Percentiles rank a stretch among this genome's conserved stretches.
Evolutionary conservation across 2,888 invertebrate species (phyloP).

Genomic region (Rhopalosiphum nymphaeae): DNA sequence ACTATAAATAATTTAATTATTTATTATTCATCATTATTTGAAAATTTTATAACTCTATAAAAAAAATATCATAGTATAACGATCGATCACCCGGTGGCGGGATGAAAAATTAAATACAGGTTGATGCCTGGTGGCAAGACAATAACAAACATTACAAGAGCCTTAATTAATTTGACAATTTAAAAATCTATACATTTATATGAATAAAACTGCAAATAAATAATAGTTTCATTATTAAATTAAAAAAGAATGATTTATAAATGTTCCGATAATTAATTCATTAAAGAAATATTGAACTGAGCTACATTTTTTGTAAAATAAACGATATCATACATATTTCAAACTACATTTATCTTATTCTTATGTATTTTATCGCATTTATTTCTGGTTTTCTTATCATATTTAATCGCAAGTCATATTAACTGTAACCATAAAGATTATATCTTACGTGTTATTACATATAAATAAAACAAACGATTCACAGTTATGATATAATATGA

Average conservation of each 20-base stretch:
- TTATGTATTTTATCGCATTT: neutral
- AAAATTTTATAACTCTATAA: no score
- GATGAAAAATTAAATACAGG: no score
- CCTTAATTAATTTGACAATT: neutral
- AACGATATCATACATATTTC: neutral
- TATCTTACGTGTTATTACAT: neutral
- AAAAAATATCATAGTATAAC: no score
- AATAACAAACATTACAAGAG: no score
- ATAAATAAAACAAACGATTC: neutral
- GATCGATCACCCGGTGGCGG: no score
- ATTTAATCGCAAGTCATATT: neutral
- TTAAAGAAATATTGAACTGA: neutral
- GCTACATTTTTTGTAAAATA: neutral
- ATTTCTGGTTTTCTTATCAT: neutral
- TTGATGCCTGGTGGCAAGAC: no score
- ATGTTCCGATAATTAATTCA: neutral
- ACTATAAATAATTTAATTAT: no score
- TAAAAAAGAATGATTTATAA: neutral
- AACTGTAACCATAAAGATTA: neutral
- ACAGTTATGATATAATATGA: neutral
- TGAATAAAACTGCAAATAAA: neutral
- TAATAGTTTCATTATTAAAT: neutral
- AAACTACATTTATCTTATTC: neutral
- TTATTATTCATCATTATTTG: no score
- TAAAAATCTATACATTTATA: neutral